phyloP scores from a whole-genome alignment of 2,113 vertebrate genomes.

The Hydrochoerus hydrochaeris region DNA sequence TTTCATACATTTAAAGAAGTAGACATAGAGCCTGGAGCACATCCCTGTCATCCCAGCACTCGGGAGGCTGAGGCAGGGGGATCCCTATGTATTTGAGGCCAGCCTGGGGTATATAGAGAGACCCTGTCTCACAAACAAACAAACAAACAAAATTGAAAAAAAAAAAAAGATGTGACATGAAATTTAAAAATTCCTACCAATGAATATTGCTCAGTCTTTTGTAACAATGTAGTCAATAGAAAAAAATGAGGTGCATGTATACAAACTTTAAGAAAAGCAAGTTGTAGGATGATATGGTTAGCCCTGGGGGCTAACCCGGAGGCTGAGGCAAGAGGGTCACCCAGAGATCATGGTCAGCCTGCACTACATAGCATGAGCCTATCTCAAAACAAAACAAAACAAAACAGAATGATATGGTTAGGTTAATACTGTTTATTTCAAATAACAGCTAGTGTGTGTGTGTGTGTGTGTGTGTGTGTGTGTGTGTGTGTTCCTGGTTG shows the following conservation, averaged over 20 bases:
- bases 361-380: background rate
- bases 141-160: background rate
- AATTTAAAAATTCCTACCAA: background rate
- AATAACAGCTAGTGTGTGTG: background rate
- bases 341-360: background rate
- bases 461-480: background rate
- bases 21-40: background rate
- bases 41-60: background rate
- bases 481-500: too few species aligned
- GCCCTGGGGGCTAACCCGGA: background rate
- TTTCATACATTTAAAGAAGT: background rate
- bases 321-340: background rate
- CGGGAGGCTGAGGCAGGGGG: background rate
- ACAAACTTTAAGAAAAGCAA: constrained; percentile 40
- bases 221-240: background rate
- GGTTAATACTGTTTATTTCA: background rate
- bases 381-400: background rate
- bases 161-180: background rate
- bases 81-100: background rate
- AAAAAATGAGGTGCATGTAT: background rate
- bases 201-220: background rate
- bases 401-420: background rate
- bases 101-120: background rate
- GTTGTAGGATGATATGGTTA: background rate
- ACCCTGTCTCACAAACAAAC: background rate